Evolutionary conservation across 2,797 vertebrate genomes (phyloP).

Genomic region (Labroides dimidiatus): DNA sequence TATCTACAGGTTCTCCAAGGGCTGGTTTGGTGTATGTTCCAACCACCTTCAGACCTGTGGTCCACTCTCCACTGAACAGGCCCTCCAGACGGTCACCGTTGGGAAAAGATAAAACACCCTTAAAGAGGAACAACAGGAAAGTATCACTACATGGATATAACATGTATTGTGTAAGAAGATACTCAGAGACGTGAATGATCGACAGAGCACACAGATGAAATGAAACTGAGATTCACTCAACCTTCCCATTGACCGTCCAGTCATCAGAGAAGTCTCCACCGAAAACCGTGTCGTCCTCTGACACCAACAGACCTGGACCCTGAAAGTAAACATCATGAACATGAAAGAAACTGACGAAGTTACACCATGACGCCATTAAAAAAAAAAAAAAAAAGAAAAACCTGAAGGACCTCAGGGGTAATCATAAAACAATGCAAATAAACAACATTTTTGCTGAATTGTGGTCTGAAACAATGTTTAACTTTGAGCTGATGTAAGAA

Average conservation of each 20-base stretch:
- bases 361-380: too few species aligned
- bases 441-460: too few species aligned
- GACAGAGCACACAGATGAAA: too few species aligned
- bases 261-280: conserved; percentile 96
- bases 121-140: not conserved
- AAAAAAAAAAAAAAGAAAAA: too few species aligned
- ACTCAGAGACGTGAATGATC: not conserved
- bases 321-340: conserved; percentile 54
- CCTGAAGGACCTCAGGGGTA: too few species aligned
- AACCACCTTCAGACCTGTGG: conserved; percentile 90
- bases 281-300: conserved; percentile 94
- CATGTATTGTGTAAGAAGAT: not conserved
- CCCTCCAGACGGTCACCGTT: conserved; percentile 95
- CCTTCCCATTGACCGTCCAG: conserved; percentile 94
- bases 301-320: conserved; percentile 91
- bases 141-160: not conserved
- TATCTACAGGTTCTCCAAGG: conserved; percentile 85
- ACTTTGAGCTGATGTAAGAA: too few species aligned
- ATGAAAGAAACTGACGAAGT: too few species aligned
- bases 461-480: too few species aligned
- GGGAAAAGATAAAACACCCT: conserved; percentile 85
- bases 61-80: conserved; percentile 93
- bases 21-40: conserved; percentile 91
- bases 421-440: too few species aligned
- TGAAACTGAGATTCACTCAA: conserved; percentile 75